Conservation (phyloP, 2,113 vertebrate genomes). For the Cololabis saira region DNA sequence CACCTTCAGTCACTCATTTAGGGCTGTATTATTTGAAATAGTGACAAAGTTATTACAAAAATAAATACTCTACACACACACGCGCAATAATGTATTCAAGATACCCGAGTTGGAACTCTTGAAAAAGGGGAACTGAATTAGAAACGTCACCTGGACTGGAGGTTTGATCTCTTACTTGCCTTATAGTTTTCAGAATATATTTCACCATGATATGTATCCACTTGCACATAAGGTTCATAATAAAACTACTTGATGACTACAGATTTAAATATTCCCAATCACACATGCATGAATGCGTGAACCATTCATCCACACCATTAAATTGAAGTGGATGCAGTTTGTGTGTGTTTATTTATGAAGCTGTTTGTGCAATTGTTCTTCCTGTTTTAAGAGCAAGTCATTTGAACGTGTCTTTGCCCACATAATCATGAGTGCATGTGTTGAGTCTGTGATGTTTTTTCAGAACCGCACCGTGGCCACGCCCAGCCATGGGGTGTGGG, state of each 20-base stretch:
- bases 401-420: slow-evolving; percentile 25
- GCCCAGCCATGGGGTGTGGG: slow-evolving; percentile 98
- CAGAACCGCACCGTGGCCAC: slow-evolving; percentile 98
- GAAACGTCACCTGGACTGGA: neutral
- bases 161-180: too few species aligned
- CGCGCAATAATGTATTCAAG: too few species aligned
- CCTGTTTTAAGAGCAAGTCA: neutral
- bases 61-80: neutral
- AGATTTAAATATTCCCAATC: too few species aligned
- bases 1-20: slow-evolving; percentile 4
- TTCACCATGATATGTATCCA: too few species aligned
- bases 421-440: slow-evolving; percentile 32
- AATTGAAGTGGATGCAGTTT: slow-evolving; percentile 20
- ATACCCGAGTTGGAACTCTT: too few species aligned
- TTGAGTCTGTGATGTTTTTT: slow-evolving; percentile 70
- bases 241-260: too few species aligned
- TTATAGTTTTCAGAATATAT: too few species aligned
- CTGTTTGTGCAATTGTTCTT: slow-evolving; percentile 8
- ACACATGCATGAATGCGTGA: too few species aligned
- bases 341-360: neutral
- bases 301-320: too few species aligned
- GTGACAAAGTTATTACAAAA: slow-evolving; percentile 3
- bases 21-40: slow-evolving; percentile 1
- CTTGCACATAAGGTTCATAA: too few species aligned
- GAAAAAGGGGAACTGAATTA: neutral